Base-by-base conservation (phyloP, 1,140 invertebrate species). In the Magallana angulata region DNA sequence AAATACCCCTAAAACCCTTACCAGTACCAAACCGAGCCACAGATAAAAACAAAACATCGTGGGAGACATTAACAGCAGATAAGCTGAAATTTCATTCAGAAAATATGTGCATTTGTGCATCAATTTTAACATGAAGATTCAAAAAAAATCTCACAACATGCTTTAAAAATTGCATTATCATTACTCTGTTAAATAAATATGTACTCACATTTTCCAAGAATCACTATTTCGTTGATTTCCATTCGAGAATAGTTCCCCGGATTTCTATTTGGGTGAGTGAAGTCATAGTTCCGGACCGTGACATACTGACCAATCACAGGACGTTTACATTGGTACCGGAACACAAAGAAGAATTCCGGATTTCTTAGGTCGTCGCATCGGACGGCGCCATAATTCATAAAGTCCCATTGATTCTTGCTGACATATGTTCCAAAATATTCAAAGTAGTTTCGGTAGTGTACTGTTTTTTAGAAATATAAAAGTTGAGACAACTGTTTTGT, bases 391-490 rank as follows among this genome's bases (percentile, higher is more conserved):
- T 87, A 85, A 14, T 76, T 85, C 7, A 89, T 30, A 24, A 89
- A 89, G 68, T 89, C 88, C 88, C 88, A 89, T 18, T 83, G 68
- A 48, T 87, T 57, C 36, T 85, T 87, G 48, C 88, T 89, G 9
- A 89, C 88, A n/a, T 87, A 89, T 2, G 88, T 87, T 7, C 88
- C 88, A 5, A 89, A n/a, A 57, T 64, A 58, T 82, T 82, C 36
- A 12, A 81, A 30, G 56, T 85, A 87, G 18, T 68, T 14, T 8
- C 85, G 88, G 58, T 85, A 85, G 82, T 85, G 85, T 18, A 36
- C 88, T 89, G 36, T 9, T 48, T 48, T 48, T 5, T 5, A 48
- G 5, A 48, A 48, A 48, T 48, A 48, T 5, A 48, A 48, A 48
- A 48, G 36, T 48, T 48, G 36, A 48, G 36, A 48, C 36, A 48